Conservation (phyloP, 2,797 vertebrate species). For the Manis pentadactyla region DNA sequence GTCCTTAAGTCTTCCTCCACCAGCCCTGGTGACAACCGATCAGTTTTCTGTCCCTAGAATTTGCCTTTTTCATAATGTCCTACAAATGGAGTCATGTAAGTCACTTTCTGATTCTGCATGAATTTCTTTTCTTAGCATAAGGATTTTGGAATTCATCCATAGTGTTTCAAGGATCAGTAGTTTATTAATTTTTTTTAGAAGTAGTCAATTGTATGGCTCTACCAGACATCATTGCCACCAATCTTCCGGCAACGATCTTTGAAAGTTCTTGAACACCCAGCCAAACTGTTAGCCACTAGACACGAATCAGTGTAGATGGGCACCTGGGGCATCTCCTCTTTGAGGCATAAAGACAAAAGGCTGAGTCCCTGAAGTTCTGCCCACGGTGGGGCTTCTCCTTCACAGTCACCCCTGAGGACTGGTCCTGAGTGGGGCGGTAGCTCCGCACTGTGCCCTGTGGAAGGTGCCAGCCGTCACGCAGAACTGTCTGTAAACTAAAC, state of each 20-base stretch:
- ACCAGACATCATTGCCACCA: not conserved
- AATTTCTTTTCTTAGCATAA: not conserved
- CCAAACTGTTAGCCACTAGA: not conserved
- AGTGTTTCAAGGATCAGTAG: not conserved
- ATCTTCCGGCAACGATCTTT: not conserved
- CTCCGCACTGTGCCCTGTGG: not conserved
- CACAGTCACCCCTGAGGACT: not conserved
- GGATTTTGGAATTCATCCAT: not conserved
- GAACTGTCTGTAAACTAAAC: not conserved
- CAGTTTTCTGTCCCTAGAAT: not conserved
- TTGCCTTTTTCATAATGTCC: not conserved
- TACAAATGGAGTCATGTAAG: not conserved
- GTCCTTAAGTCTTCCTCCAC: not conserved
- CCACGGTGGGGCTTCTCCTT: not conserved
- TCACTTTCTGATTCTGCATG: not conserved
- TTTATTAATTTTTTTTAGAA: not conserved
- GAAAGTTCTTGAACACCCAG: not conserved
- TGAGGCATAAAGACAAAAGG: not conserved
- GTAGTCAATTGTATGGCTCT: not conserved
- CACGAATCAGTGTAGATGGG: not conserved
- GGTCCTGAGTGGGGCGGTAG: not conserved
- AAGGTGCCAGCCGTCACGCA: too few relatives aligned
- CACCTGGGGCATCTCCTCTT: not conserved
- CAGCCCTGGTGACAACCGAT: not conserved
- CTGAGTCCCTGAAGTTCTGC: not conserved